Evolutionary conservation across 2,797 vertebrate species (phyloP).

Genomic region (Chaetodon trifasciatus): DNA sequence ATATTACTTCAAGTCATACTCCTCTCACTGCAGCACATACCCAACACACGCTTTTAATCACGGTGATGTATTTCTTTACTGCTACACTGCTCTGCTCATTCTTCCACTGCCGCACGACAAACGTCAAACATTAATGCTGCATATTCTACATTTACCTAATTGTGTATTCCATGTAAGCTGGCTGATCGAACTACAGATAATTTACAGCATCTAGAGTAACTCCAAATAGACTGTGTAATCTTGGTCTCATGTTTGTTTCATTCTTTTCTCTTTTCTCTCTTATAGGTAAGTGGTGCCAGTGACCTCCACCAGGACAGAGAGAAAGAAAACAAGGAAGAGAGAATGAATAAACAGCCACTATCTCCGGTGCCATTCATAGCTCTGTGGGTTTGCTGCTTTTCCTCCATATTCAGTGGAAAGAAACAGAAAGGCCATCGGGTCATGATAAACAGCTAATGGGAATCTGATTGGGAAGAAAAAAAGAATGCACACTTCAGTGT

Average conservation of each 20-base stretch:
- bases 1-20: no score
- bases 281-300: conserved; percentile 47
- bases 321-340: neutral
- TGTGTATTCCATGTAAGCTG: neutral
- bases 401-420: conserved; percentile 7
- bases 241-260: neutral
- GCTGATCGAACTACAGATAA: neutral
- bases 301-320: conserved; percentile 20
- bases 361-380: conserved; percentile 3
- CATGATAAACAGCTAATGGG: neutral
- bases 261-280: conserved; percentile 16
- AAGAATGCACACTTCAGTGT: neutral
- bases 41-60: neutral
- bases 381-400: conserved; percentile 29
- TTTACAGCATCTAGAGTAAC: neutral
- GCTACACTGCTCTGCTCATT: neutral
- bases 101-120: neutral
- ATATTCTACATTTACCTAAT: neutral
- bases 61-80: neutral
- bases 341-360: neutral
- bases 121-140: neutral
- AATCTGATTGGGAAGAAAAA: neutral
- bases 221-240: neutral
- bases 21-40: neutral
- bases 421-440: neutral